Percentiles rank a stretch among this genome's conserved stretches.
Evolutionary conservation across 1,140 invertebrate genomes (phyloP).

Genomic region (Solenopsis invicta): DNA sequence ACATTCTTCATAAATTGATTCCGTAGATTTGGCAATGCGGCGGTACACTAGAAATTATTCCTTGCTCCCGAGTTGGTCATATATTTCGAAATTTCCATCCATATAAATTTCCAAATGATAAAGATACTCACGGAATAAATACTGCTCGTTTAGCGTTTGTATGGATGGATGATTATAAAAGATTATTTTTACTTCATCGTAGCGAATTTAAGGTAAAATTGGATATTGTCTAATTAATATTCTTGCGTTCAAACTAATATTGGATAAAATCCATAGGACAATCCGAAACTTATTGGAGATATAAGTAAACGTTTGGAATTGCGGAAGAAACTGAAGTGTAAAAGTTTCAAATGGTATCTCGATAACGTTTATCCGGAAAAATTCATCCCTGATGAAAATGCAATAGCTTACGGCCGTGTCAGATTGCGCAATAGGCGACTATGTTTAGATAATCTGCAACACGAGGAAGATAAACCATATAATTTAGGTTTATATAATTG

Average conservation of each 20-base stretch:
- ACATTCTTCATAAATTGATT: neutral
- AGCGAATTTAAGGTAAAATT: conserved; percentile 91
- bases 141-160: conserved; percentile 96
- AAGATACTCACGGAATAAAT: conserved; percentile 97
- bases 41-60: conserved; percentile 93
- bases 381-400: conserved; percentile 94
- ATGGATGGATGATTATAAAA: conserved; percentile 98
- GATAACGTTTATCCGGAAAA: conserved; percentile 94
- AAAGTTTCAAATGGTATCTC: conserved; percentile 94
- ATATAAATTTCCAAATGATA: conserved; percentile 95
- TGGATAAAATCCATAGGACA: conserved; percentile 35
- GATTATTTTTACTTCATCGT: conserved; percentile 94
- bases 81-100: conserved; percentile 97
- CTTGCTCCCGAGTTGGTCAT: conserved; percentile 98
- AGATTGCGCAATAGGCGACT: conserved; percentile 85
- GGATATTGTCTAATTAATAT: conserved; percentile 89
- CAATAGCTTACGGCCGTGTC: conserved; percentile 91
- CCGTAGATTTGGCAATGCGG: conserved; percentile 95
- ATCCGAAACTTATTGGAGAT: conserved; percentile 23
- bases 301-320: conserved; percentile 86
- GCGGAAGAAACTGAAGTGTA: conserved; percentile 91
- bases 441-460: conserved; percentile 94
- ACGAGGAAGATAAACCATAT: conserved; percentile 90
- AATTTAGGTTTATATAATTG: conserved; percentile 92
- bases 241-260: neutral